Base-by-base conservation (phyloP, 2,888 invertebrate species). In the Cremastinae sp. region DNA sequence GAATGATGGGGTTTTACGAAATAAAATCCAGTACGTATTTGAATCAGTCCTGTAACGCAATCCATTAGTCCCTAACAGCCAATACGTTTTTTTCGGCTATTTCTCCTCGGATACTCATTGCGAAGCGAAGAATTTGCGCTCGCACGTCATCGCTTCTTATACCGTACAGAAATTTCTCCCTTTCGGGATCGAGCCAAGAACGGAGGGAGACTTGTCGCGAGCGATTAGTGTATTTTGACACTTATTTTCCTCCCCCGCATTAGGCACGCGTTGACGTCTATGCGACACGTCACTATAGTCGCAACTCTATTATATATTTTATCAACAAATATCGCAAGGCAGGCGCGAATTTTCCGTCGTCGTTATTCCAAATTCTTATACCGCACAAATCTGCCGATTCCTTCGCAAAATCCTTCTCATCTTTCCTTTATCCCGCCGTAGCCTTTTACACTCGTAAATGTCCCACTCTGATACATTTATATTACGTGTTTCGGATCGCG, bases 41-140 rank as follows among this genome's bases (percentile, higher is more conserved):
- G 88, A 89, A 89, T 89, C 87, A 89, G 85, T 84, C 53, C 84
- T 76, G 85, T 89, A 88, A 89, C 87, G 85, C 85, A 88, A 89
- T 89, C 89, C 89, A 89, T 89, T 89, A 89, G 88, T 78, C 83
- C 80, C 85, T 87, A 89, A 88, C 87, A 88, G 87, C 88, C 88
- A 88, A 88, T 89, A 86, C 86, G 28, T 28, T 28, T 28, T 28
- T 85, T 85, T 69, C 61, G 78, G 81, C 78, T 80, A 38, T 65
- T 49, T 71, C 69, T 66, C 28, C 54, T 51, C 54, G 56, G 18
- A 43, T 53, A 45, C 59, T 56, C 69, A n/a, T n/a, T n/a, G n/a
- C n/a, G n/a, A n/a, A n/a, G 38, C 20, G 59, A 69, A 78, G 28
- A 28, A 28, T 28, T 28, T 28, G 28, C 28, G 28, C 5, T 28